Base-by-base conservation (phyloP, 2,113 vertebrate genomes). In the Chaetodon trifascialis region DNA sequence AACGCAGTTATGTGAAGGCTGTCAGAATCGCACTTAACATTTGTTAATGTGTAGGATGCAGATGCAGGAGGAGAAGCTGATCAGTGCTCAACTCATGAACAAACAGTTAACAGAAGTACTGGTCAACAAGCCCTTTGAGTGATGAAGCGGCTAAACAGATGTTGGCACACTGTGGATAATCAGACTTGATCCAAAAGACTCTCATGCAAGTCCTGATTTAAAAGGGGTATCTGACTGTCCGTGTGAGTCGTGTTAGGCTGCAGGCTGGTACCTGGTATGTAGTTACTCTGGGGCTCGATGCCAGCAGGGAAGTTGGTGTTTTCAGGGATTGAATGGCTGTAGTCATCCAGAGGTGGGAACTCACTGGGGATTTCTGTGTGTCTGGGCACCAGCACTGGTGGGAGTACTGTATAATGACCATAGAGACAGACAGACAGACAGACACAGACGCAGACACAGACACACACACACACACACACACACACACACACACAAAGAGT, bases 241-340 rank as follows among this genome's bases (percentile, higher is more conserved):
- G 47, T 36, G 58, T 11, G 54, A 86, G n/a, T 69, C 60, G 15
- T 49, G 40, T 63, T 30, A 2, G 15, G 46, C 62, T 15, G 19
- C 25, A 7, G 19, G 59, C n/a, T 47, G 25, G 77, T 89, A 99
- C 98, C 98, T 97, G 98, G 97, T 96, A 99, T 99, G 94, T 98
- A 98, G 96, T 99, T 99, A 95, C 96, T 98, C 92, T 98, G 98
- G 46, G 98, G 98, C 94, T 99, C 98, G 2, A 99, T 99, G 92
- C 97, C 98, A 49, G 97, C 97, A 1, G 98, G 98, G 94, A 99
- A 99, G 94, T 99, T 99, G 81, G 98, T 99, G 94, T 99, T 99
- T 94, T 99, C 98, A 0, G 98, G 98, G 91, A 99, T 99, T 93
- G 98, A 99, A 94, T 99, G 97, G 92, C 97, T 99, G 90, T 99